Conservation (phyloP, 2,888 invertebrate genomes). For the Yponomeuta sedellus region DNA sequence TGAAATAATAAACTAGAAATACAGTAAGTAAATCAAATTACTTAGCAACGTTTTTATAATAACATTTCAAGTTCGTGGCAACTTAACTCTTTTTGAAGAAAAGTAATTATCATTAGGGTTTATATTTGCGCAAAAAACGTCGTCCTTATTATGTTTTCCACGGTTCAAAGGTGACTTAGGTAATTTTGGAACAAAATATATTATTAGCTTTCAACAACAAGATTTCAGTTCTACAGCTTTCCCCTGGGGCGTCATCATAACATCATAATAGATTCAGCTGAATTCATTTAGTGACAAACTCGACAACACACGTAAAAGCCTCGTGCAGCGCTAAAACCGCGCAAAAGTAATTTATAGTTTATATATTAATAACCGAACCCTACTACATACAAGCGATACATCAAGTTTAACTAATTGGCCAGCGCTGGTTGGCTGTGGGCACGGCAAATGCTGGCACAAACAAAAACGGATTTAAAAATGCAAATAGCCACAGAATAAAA, state of each 20-base stretch:
- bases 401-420: background rate
- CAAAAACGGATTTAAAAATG: constrained; percentile 26
- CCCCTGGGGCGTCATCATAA: background rate
- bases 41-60: too few species aligned
- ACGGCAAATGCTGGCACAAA: background rate
- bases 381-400: background rate
- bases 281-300: background rate
- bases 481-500: constrained; percentile 28
- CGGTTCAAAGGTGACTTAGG: too few species aligned
- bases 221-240: background rate
- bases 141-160: too few species aligned
- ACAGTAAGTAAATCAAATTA: too few species aligned
- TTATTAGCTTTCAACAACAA: too few species aligned
- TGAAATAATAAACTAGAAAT: too few species aligned
- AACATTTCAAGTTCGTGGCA: too few species aligned
- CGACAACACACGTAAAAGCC: background rate
- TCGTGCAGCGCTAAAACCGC: background rate
- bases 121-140: too few species aligned
- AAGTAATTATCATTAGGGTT: too few species aligned
- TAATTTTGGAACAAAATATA: too few species aligned
- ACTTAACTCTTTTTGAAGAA: too few species aligned
- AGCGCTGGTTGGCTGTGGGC: background rate
- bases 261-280: background rate
- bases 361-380: background rate
- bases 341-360: background rate